A percentile compares a stretch with the other conserved stretches of the same genome.
phyloP scores from a whole-genome alignment of 2,113 vertebrate genomes.

The Nibea coibor region DNA sequence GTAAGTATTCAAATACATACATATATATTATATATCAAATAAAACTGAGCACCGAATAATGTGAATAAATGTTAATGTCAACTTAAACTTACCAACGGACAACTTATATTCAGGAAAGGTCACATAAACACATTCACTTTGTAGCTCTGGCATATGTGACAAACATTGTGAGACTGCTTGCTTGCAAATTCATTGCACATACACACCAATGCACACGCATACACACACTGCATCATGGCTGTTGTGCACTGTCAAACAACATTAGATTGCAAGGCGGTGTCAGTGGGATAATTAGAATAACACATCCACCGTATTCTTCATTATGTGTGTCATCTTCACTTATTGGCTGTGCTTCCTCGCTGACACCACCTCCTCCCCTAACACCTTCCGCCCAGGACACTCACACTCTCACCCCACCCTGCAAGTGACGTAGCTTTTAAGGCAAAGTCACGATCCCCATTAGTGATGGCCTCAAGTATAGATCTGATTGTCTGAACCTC shows the following conservation, averaged over 20 bases:
- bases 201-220: not conserved
- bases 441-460: conserved; percentile 55
- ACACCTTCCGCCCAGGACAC: not conserved
- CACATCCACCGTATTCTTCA: conserved; percentile 77
- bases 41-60: not conserved
- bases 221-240: conserved; percentile 46
- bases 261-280: conserved; percentile 66
- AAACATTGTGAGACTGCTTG: conserved; percentile 37
- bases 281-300: conserved; percentile 77
- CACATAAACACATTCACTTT: conserved; percentile 38
- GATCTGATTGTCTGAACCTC: conserved; percentile 56
- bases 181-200: conserved; percentile 29
- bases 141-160: conserved; percentile 35
- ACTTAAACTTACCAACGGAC: conserved; percentile 19
- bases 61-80: not conserved
- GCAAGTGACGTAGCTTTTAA: conserved; percentile 36
- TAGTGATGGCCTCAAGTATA: conserved; percentile 58
- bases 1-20: not conserved
- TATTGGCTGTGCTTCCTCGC: conserved; percentile 54
- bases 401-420: conserved; percentile 31
- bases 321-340: conserved; percentile 80
- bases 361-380: conserved; percentile 27
- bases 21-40: no score
- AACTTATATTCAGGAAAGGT: conserved; percentile 43
- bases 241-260: conserved; percentile 75